These are phyloP conservation scores for Crypturellus undulatus DNA, from an alignment of 2,113 vertebrate genomes.

Conservation along the genomic window DNA sequence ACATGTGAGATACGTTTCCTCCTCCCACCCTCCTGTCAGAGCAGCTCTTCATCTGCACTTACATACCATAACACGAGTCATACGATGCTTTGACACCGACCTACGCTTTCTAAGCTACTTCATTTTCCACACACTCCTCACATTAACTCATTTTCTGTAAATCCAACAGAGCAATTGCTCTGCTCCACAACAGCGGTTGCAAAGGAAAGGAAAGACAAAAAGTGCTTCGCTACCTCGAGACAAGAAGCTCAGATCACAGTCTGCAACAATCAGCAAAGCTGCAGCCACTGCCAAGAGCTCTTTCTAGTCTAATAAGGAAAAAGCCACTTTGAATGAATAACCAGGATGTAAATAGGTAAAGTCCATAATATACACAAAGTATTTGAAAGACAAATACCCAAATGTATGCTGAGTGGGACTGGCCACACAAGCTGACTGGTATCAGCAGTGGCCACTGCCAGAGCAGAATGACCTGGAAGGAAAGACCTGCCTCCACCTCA, in stretches of 20 bases:
- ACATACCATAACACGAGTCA: background rate
- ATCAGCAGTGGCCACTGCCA: fast-evolving
- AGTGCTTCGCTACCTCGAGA: fast-evolving
- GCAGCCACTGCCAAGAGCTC: fast-evolving
- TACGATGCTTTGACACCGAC: background rate
- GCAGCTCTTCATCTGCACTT: background rate
- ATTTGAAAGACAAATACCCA: background rate
- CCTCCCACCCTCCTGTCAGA: background rate
- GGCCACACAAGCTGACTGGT: fast-evolving
- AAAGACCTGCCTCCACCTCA: background rate
- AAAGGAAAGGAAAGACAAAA: background rate
- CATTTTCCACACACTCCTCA: background rate
- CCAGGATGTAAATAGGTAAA: fast-evolving
- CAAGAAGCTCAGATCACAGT: background rate
- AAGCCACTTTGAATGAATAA: too few species aligned
- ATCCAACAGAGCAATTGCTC: background rate
- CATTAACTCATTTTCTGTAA: background rate
- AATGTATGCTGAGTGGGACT: fast-evolving
- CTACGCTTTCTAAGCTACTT: background rate
- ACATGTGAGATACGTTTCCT: background rate
- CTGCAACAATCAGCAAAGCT: background rate
- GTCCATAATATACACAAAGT: fast-evolving
- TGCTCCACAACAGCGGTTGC: background rate
- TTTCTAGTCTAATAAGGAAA: background rate
- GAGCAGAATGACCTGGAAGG: too few species aligned